Percentiles rank a stretch among this genome's conserved stretches.
phyloP scores from a whole-genome alignment of 1,140 invertebrate genomes.

The Lasaia peninsularis region DNA sequence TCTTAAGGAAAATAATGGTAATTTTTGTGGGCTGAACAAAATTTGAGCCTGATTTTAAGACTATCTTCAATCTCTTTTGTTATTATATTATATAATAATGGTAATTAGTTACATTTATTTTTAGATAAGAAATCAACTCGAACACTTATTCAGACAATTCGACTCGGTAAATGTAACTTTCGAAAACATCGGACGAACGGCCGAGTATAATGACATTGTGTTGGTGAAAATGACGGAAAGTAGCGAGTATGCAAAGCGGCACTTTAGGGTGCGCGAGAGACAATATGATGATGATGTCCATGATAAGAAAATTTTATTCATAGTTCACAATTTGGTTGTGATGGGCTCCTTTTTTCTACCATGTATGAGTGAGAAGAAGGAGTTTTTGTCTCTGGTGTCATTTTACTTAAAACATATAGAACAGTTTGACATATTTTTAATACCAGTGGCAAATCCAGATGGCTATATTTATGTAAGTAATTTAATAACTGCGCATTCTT shows the following conservation, averaged over 20 bases:
- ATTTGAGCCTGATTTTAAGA: too few relatives aligned
- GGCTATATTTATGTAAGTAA: constrained; percentile 31
- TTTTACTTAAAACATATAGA: constrained; percentile 51
- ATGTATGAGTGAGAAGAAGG: constrained; percentile 18
- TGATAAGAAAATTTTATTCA: constrained; percentile 62
- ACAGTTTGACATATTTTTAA: constrained; percentile 59
- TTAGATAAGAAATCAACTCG: constrained; percentile 40
- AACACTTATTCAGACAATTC: constrained; percentile 23
- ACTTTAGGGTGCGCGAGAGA: constrained; percentile 35
- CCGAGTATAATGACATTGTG: constrained; percentile 54
- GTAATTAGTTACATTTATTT: constrained; percentile 24
- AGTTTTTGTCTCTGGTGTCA: constrained; percentile 30
- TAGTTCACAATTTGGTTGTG: constrained; percentile 52
- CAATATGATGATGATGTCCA: constrained; percentile 42
- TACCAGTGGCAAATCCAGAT: constrained; percentile 62
- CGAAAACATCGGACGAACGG: constrained; percentile 46
- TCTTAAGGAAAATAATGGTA: too few relatives aligned
- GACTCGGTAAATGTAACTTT: constrained; percentile 37
- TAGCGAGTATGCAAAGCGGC: constrained; percentile 7
- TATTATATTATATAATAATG: neutral
- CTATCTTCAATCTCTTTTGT: too few relatives aligned
- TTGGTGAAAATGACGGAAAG: constrained; percentile 42
- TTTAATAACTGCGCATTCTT: too few relatives aligned
- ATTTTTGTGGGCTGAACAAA: too few relatives aligned
- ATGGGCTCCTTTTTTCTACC: constrained; percentile 32